These are phyloP conservation scores for Cheilosia grossa DNA, from an alignment of 2,888 invertebrate species.

Conservation along the genomic window DNA sequence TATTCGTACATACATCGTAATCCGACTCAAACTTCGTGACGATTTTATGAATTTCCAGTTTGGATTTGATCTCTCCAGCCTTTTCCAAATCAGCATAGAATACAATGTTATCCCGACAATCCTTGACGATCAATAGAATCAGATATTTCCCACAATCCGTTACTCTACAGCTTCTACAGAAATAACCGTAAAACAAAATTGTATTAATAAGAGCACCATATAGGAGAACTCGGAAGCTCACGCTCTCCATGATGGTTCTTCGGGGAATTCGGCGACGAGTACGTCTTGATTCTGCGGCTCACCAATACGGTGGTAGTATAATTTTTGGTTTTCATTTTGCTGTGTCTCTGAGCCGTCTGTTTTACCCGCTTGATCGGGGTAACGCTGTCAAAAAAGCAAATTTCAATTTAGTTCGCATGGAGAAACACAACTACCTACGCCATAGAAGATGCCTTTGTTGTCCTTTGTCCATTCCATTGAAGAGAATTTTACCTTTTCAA, in stretches of 20 bases:
- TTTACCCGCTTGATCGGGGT: constrained; percentile 91
- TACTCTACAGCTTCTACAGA: constrained; percentile 90
- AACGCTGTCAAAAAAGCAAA: constrained; percentile 85
- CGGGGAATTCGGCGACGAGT: constrained; percentile 93
- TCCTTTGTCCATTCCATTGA: constrained; percentile 97
- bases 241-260: constrained; percentile 96
- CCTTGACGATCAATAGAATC: constrained; percentile 91
- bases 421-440: constrained; percentile 84
- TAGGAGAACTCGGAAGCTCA: constrained; percentile 79
- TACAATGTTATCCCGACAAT: constrained; percentile 95
- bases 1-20: constrained; percentile 88
- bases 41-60: constrained; percentile 89
- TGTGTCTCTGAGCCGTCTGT: constrained; percentile 96
- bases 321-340: constrained; percentile 94
- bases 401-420: background rate
- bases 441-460: constrained; percentile 97
- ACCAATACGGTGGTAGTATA: constrained; percentile 95
- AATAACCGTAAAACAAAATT: background rate
- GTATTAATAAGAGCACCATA: background rate
- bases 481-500: constrained; percentile 96
- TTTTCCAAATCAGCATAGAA: constrained; percentile 92
- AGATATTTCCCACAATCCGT: constrained; percentile 96
- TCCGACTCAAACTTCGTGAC: constrained; percentile 96
- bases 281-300: constrained; percentile 94
- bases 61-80: constrained; percentile 86